Evolutionary conservation across 2,888 invertebrate species (phyloP).

Genomic region (Serripes groenlandicus): DNA sequence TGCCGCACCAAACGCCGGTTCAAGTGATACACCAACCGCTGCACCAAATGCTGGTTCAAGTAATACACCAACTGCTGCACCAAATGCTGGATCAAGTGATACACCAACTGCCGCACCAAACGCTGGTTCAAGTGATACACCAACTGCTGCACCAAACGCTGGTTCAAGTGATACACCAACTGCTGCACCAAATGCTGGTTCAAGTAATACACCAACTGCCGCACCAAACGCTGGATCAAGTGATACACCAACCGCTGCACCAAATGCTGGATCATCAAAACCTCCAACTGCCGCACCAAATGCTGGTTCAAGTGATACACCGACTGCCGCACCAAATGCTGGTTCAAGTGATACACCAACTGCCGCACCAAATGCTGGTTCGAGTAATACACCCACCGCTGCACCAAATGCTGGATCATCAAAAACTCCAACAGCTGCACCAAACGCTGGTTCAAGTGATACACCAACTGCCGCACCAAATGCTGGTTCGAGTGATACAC

Average conservation of each 20-base stretch:
- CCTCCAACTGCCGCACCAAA: slow-evolving; percentile 47
- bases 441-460: slow-evolving; percentile 24
- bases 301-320: slow-evolving; percentile 24
- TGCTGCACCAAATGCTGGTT: slow-evolving; percentile 40
- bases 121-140: slow-evolving; percentile 25
- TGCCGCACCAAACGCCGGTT: slow-evolving; percentile 29
- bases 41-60: slow-evolving; percentile 42
- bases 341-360: slow-evolving; percentile 47
- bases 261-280: slow-evolving; percentile 29
- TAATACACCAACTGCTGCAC: slow-evolving; percentile 47
- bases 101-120: slow-evolving; percentile 59
- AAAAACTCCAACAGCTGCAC: slow-evolving; percentile 44
- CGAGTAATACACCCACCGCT: slow-evolving; percentile 49
- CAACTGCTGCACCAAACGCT: slow-evolving; percentile 40
- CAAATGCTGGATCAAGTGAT: slow-evolving; percentile 32
- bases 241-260: slow-evolving; percentile 52
- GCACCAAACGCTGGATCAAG: slow-evolving; percentile 36
- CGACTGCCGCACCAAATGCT: slow-evolving; percentile 44
- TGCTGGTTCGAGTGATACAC: slow-evolving; percentile 56
- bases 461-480: slow-evolving; percentile 52
- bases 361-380: slow-evolving; percentile 29
- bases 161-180: slow-evolving; percentile 51
- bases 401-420: slow-evolving; percentile 21
- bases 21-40: slow-evolving; percentile 58
- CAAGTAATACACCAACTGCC: slow-evolving; percentile 58